Conservation (phyloP, 2,113 vertebrate species). For the Suncus etruscus region DNA sequence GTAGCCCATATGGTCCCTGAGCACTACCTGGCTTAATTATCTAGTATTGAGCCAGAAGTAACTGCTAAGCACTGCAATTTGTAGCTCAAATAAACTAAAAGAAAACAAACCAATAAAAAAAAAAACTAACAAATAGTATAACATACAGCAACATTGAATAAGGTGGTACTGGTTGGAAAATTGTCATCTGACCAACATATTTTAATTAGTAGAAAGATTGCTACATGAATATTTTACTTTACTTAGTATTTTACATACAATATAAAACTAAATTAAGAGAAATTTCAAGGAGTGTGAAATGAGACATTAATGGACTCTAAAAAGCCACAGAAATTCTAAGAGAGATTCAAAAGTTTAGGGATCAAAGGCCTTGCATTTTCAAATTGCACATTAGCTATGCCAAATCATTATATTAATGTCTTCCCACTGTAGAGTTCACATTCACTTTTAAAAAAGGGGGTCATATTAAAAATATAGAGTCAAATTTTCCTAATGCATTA, state of each 20-base stretch:
- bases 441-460: constrained; percentile 37
- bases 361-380: constrained; percentile 73
- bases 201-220: constrained; percentile 37
- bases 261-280: constrained; percentile 56
- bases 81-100: no score
- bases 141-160: neutral
- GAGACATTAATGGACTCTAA: constrained; percentile 57
- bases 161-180: neutral
- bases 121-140: no score
- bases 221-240: neutral
- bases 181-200: neutral
- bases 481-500: constrained; percentile 63
- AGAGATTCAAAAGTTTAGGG: constrained; percentile 73
- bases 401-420: constrained; percentile 73
- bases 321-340: constrained; percentile 57
- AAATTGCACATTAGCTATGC: constrained; percentile 73
- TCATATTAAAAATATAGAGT: constrained; percentile 64
- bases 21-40: no score
- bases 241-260: constrained; percentile 5
- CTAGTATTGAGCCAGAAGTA: no score
- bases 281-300: neutral
- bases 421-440: constrained; percentile 65
- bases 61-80: no score
- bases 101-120: no score
- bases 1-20: no score